Evolutionary conservation across 64 coral and sea anemone species (phyloP).

Genomic region (Porites lutea): DNA sequence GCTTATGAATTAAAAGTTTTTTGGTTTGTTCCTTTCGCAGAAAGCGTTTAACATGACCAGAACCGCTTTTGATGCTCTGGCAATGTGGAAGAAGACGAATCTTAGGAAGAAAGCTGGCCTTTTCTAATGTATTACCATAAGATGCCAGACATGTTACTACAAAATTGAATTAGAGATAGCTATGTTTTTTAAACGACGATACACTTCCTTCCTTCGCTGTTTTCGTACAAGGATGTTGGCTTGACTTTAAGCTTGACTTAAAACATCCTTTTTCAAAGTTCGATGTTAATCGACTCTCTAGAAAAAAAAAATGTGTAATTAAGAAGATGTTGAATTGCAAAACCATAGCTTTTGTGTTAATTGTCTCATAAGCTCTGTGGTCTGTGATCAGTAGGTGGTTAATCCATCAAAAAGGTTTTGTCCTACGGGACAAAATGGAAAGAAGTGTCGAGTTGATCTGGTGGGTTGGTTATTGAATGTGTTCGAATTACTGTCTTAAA

Average conservation of each 20-base stretch:
- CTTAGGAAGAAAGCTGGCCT: conserved; percentile 91
- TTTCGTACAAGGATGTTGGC: neutral
- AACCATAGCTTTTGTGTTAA: too few relatives aligned
- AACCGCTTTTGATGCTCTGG: conserved; percentile 80
- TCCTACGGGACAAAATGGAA: too few relatives aligned
- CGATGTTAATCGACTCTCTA: too few relatives aligned
- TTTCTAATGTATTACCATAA: conserved; percentile 68
- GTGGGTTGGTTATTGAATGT: too few relatives aligned
- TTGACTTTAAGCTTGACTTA: neutral
- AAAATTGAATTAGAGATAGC: neutral
- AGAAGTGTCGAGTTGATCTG: too few relatives aligned
- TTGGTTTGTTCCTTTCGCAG: conserved; percentile 52
- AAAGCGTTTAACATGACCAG: conserved; percentile 93
- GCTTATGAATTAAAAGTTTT: neutral
- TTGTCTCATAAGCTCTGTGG: too few relatives aligned
- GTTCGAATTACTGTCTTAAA: too few relatives aligned
- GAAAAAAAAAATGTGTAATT: too few relatives aligned
- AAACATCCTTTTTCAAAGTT: too few relatives aligned
- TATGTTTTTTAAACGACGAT: neutral
- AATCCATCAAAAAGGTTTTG: too few relatives aligned
- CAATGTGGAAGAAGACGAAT: conserved; percentile 90
- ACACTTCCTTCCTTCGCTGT: neutral
- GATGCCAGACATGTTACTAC: conserved; percentile 19
- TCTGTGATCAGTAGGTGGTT: too few relatives aligned
- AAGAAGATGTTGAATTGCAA: too few relatives aligned